Percentiles rank a stretch among this genome's conserved stretches.
Evolutionary conservation across 2,888 invertebrate species (phyloP).

Genomic region (Leucoma salicis): DNA sequence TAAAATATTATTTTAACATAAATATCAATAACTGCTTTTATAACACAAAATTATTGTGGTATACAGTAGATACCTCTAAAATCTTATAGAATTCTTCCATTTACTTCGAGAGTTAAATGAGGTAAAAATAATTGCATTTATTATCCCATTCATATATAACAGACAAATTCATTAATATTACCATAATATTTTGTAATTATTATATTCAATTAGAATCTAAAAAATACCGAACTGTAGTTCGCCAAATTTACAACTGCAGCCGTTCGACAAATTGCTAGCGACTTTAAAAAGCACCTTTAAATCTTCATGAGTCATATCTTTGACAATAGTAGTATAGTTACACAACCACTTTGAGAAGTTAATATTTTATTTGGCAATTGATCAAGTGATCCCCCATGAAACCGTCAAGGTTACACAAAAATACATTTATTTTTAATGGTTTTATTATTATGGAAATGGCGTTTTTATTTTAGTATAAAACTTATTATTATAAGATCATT

Average conservation of each 20-base stretch:
- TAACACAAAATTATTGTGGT: too few relatives aligned
- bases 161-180: too few relatives aligned
- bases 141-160: too few relatives aligned
- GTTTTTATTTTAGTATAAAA: not conserved
- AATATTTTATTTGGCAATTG: constrained; percentile 67
- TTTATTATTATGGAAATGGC: constrained; percentile 16
- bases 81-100: too few relatives aligned
- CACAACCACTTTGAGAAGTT: constrained; percentile 37
- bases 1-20: too few relatives aligned
- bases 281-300: constrained; percentile 7
- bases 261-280: not conserved
- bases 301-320: constrained; percentile 44
- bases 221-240: too few relatives aligned
- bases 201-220: too few relatives aligned
- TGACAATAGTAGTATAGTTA: constrained; percentile 23
- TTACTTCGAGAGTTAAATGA: too few relatives aligned
- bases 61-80: too few relatives aligned
- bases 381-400: constrained; percentile 45
- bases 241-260: not conserved
- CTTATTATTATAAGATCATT: not conserved
- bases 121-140: too few relatives aligned
- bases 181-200: too few relatives aligned
- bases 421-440: constrained; percentile 21
- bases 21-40: too few relatives aligned
- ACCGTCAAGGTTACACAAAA: constrained; percentile 46